Percentiles rank a stretch among this genome's conserved stretches.
Evolutionary conservation across 2,888 invertebrate species (phyloP).

Genomic region (Neoitamus cyanurus): DNA sequence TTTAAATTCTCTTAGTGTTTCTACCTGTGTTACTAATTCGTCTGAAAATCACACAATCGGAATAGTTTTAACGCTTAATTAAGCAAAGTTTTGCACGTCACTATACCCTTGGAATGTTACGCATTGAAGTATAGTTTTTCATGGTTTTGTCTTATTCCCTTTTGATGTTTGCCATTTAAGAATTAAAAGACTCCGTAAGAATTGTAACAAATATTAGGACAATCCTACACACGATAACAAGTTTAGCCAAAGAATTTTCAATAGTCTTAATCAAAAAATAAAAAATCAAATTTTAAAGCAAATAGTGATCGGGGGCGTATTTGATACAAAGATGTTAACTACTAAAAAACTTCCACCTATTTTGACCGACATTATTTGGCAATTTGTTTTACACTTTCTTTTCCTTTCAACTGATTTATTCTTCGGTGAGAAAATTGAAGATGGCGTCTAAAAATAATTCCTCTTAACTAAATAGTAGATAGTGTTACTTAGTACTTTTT

Average conservation of each 20-base stretch:
- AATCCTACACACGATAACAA: background rate
- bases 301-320: background rate
- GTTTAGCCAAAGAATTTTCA: background rate
- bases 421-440: constrained; percentile 8
- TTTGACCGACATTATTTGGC: constrained; percentile 5
- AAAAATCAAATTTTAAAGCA: background rate
- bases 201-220: background rate
- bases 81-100: background rate
- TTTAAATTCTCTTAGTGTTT: too few species aligned
- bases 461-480: constrained; percentile 25
- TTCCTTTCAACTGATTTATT: background rate
- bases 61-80: too few species aligned
- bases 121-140: background rate
- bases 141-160: background rate
- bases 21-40: too few species aligned
- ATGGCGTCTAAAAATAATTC: constrained; percentile 32
- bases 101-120: background rate
- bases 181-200: background rate
- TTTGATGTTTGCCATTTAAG: background rate
- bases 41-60: too few species aligned
- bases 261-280: background rate
- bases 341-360: background rate
- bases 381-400: background rate
- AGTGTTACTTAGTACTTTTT: constrained; percentile 29
- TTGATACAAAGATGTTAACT: background rate